Percentiles rank a stretch among this genome's conserved stretches.
Evolutionary conservation across 2,113 vertebrate genomes (phyloP).

Genomic region (Triplophysa siluroides): DNA sequence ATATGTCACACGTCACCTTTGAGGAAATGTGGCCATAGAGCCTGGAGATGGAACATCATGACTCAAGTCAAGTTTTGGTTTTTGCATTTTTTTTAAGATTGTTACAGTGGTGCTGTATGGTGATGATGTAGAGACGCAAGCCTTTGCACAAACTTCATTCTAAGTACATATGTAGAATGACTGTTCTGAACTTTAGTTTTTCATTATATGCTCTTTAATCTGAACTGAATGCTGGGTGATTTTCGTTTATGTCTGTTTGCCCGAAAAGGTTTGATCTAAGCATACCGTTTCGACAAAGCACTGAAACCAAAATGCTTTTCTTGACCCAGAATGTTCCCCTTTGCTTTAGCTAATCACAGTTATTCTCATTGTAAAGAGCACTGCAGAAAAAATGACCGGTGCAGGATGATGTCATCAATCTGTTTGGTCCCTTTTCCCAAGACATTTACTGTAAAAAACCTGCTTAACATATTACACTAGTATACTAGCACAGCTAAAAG

Average conservation of each 20-base stretch:
- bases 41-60: slow-evolving; percentile 54
- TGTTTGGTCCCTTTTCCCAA: too few species aligned
- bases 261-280: slow-evolving; percentile 4
- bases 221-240: not conserved
- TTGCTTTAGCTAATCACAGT: too few species aligned
- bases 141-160: slow-evolving; percentile 41
- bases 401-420: too few species aligned
- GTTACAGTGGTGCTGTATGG: slow-evolving; percentile 21
- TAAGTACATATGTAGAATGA: not conserved
- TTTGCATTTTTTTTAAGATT: not conserved
- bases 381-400: too few species aligned
- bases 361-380: too few species aligned
- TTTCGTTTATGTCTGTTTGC: not conserved
- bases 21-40: not conserved
- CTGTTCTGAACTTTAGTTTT: not conserved
- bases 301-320: slow-evolving; percentile 22
- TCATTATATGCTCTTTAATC: not conserved
- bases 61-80: slow-evolving; percentile 26
- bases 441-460: too few species aligned
- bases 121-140: slow-evolving; percentile 5
- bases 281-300: slow-evolving; percentile 23
- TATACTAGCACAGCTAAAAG: too few species aligned
- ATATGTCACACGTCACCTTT: not conserved
- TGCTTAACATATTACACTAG: too few species aligned
- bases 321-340: too few species aligned